Conservation (phyloP, 23 tunicate species). For the Aplidium turbinatum region DNA sequence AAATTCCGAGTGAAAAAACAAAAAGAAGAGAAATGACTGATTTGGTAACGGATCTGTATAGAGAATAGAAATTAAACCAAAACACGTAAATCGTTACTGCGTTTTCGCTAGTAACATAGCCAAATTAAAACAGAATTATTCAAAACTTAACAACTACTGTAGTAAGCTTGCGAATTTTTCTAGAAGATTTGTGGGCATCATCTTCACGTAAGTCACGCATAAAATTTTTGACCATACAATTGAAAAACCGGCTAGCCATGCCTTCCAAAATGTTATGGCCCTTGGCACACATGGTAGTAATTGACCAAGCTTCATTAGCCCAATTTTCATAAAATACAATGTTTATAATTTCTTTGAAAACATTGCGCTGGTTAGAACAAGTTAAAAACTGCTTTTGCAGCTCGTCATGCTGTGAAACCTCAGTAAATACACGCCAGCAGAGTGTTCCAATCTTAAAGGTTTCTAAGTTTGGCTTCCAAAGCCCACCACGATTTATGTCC, state of each 20-base stretch:
- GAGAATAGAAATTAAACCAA: too few species aligned
- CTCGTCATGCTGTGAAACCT: neutral
- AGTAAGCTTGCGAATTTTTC: conserved; percentile 1
- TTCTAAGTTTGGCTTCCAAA: neutral
- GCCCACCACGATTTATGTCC: conserved; percentile 21
- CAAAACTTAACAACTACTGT: too few species aligned
- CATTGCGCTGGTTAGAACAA: neutral
- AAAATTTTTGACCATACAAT: conserved; percentile 9
- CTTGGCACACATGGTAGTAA: conserved; percentile 7
- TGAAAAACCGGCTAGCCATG: conserved; percentile 7
- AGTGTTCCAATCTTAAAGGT: conserved; percentile 4
- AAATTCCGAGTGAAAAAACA: too few species aligned
- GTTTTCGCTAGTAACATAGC: too few species aligned
- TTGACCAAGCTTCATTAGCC: neutral
- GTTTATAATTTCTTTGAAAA: conserved; percentile 1
- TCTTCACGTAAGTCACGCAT: conserved; percentile 5
- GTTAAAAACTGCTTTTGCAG: neutral
- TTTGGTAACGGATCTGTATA: too few species aligned
- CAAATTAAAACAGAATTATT: too few species aligned
- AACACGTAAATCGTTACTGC: too few species aligned
- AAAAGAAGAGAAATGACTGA: too few species aligned
- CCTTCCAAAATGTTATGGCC: conserved; percentile 9
- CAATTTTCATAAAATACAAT: conserved; percentile 8
- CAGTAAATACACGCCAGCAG: conserved; percentile 11
- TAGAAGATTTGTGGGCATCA: neutral